Evolutionary conservation across 2,797 vertebrate species (phyloP), one percentile per base, ranked within the genome.

Genomic region (Silurus aristotelis): DNA sequence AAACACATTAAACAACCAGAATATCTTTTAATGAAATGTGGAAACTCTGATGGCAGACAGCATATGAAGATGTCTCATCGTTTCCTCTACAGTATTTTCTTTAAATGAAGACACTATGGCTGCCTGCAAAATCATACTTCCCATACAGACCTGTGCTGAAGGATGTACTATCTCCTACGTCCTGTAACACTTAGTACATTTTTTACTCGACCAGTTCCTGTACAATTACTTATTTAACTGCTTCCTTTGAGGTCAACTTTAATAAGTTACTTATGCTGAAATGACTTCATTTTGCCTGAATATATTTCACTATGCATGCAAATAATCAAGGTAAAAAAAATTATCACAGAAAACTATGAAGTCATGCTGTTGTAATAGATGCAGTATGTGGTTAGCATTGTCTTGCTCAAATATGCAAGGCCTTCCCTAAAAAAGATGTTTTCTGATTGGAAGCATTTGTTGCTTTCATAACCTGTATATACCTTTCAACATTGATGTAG

Each of bases 41-140:
- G 63, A 80, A 80, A 67, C 48, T 52, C 43, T 80, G 60, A 80
- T 80, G 46, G 43, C 15, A 64, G 43, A 27, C 61, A 52, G 5
- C 78, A 66, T 31, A 27, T 19, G 43, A 0, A 4, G 1, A 9
- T 80, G 61, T 1, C 46, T 67, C n/a, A 80, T 3, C 12, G n/a
- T 80, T 27, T 80, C 79, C 79, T 55, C 63, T 67, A 12, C n/a
- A 17, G 60, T 80, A 10, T 46, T 15, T 52, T 5, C 63, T 48
- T 79, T 48, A 6, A 63, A 66, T 66, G 20, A 79, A 48, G 60
- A 25, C 20, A 25, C 78, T 19, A 19, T 64, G 8, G 2, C 61
- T 63, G 20, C n/a, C 6, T n/a, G n/a, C 12, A 64, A 63, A 48
- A 6, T 25, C 38, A 0, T 12, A 6, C n/a, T 67, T 66, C 78